A percentile compares a stretch with the other conserved stretches of the same genome.
These are phyloP conservation scores for Gandaritis pyraliata DNA, from an alignment of 2,888 invertebrate species.

Conservation along the genomic window DNA sequence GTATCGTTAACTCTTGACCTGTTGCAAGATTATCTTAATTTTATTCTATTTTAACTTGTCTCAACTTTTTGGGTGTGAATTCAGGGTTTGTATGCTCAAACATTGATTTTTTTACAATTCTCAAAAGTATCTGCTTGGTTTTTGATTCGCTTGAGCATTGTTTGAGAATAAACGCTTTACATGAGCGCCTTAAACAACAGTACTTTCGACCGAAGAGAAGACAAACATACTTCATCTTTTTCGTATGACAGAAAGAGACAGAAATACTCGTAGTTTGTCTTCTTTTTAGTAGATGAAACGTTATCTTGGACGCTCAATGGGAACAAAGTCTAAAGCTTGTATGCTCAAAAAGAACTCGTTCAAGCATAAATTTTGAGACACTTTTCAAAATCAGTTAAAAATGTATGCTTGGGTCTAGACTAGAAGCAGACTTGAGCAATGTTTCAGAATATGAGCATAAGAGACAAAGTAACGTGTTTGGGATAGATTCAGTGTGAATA, in stretches of 20 bases:
- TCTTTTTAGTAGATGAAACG: too few relatives aligned
- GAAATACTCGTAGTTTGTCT: too few relatives aligned
- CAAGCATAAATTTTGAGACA: not conserved
- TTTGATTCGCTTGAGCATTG: too few relatives aligned
- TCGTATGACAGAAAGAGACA: too few relatives aligned
- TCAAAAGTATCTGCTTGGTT: too few relatives aligned
- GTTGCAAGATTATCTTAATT: slow-evolving; percentile 38
- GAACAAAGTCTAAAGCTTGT: not conserved
- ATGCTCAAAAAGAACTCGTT: not conserved
- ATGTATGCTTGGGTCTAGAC: not conserved
- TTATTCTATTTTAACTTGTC: slow-evolving; percentile 7
- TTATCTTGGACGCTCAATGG: too few relatives aligned
- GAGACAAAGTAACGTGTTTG: not conserved
- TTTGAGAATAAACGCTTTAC: too few relatives aligned
- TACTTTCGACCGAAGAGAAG: too few relatives aligned
- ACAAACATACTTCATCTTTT: too few relatives aligned
- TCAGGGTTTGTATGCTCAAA: not conserved
- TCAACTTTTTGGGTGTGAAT: slow-evolving; percentile 6
- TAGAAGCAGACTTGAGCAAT: not conserved
- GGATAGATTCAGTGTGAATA: not conserved
- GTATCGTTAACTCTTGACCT: slow-evolving; percentile 97
- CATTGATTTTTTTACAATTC: too few relatives aligned
- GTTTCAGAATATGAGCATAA: not conserved
- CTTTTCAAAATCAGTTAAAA: not conserved
- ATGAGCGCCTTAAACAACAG: too few relatives aligned